A percentile compares a stretch with the other conserved stretches of the same genome.
phyloP scores from a whole-genome alignment of 2,797 vertebrate genomes.

The Neosilurus mollespiculum region DNA sequence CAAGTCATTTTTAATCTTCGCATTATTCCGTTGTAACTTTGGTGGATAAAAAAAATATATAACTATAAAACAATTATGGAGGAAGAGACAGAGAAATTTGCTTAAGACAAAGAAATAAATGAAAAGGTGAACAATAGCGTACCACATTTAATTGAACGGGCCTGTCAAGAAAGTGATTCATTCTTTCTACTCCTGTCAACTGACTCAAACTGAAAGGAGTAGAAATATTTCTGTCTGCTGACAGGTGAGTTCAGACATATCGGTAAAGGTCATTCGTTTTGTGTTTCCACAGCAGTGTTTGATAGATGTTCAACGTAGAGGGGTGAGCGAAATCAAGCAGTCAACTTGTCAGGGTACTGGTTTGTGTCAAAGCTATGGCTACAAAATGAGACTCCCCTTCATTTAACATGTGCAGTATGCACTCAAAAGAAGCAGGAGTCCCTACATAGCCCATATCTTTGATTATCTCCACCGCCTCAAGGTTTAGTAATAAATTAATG shows the following conservation, averaged over 20 bases:
- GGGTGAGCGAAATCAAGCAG: conserved; percentile 39
- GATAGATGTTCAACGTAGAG: conserved; percentile 37
- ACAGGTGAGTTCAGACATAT: conserved; percentile 39
- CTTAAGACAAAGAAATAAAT: conserved; percentile 14
- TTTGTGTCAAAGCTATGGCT: conserved; percentile 36
- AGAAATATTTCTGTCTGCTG: conserved; percentile 35
- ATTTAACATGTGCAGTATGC: conserved; percentile 50
- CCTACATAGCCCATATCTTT: conserved; percentile 62
- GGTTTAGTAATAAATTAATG: conserved; percentile 67
- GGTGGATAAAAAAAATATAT: conserved; percentile 28
- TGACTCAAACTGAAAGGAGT: conserved; percentile 15
- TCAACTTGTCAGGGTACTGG: conserved; percentile 39
- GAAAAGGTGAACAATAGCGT: conserved; percentile 31
- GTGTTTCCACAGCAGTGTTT: conserved; percentile 27
- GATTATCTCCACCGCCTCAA: conserved; percentile 63
- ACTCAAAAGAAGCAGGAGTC: conserved; percentile 54
- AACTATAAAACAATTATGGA: conserved; percentile 33
- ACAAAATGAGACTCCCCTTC: conserved; percentile 44
- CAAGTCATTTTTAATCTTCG: neutral
- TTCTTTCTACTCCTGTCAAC: conserved; percentile 39
- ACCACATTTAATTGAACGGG: conserved; percentile 44
- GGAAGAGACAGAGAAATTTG: conserved; percentile 15
- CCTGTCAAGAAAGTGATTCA: conserved; percentile 18
- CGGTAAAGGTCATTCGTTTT: conserved; percentile 37
- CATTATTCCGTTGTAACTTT: conserved; percentile 27